phyloP scores from a whole-genome alignment of 2,888 invertebrate genomes.

The Noctua janthina region DNA sequence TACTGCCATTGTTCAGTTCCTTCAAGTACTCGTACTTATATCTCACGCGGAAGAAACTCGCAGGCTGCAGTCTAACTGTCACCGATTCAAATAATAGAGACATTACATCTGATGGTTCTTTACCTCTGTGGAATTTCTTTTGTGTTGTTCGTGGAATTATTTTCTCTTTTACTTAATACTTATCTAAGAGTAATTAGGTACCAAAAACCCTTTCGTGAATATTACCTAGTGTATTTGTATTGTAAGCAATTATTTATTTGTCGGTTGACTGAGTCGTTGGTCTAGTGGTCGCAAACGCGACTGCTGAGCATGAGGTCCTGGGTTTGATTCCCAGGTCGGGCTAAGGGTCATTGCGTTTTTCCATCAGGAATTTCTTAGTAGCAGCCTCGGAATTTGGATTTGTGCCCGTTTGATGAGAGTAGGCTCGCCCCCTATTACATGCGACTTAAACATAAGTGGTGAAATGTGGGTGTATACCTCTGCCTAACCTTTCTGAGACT shows the following conservation, averaged over 20 bases:
- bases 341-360: too few relatives aligned
- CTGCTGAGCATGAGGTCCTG: too few relatives aligned
- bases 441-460: too few relatives aligned
- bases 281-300: too few relatives aligned
- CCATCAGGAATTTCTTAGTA: too few relatives aligned
- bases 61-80: constrained; percentile 27
- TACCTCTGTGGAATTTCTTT: constrained; percentile 24
- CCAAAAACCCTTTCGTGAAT: not conserved
- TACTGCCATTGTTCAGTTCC: constrained; percentile 41
- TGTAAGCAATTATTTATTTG: not conserved
- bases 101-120: constrained; percentile 16
- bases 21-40: constrained; percentile 21
- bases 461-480: too few relatives aligned
- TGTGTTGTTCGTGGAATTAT: constrained; percentile 11
- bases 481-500: too few relatives aligned
- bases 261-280: not conserved
- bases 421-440: too few relatives aligned
- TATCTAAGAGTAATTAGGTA: not conserved
- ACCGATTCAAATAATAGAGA: constrained; percentile 43
- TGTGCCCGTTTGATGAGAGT: too few relatives aligned
- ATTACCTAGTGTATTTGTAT: not conserved
- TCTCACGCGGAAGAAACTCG: constrained; percentile 44
- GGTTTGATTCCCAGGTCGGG: too few relatives aligned
- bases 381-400: too few relatives aligned
- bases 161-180: constrained; percentile 10